A percentile compares a stretch with the other conserved stretches of the same genome.
Conservation (phyloP, 2,113 vertebrate genomes). For the Amia ocellicauda region DNA sequence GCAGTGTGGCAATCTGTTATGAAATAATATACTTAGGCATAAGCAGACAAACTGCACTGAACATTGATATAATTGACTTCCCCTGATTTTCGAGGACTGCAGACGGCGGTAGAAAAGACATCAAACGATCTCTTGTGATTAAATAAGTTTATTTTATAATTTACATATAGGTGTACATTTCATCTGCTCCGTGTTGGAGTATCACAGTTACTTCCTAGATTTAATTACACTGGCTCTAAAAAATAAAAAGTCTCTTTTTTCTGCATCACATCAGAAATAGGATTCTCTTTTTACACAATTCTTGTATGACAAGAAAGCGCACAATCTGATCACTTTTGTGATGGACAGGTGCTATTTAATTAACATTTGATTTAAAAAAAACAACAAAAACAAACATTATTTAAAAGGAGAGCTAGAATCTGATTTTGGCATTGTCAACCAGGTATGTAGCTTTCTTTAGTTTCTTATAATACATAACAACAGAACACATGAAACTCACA, state of each 20-base stretch:
- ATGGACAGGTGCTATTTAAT: slow-evolving; percentile 43
- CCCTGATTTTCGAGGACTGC: too few species aligned
- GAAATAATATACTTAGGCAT: too few species aligned
- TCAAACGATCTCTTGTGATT: slow-evolving; percentile 56
- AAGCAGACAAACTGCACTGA: too few species aligned
- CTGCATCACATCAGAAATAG: slow-evolving; percentile 92
- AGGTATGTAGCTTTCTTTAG: slow-evolving; percentile 15
- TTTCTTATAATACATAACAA: slow-evolving; percentile 37
- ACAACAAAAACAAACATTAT: slow-evolving; percentile 33
- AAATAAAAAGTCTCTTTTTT: slow-evolving; percentile 89
- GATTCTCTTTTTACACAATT: slow-evolving; percentile 75
- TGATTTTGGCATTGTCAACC: slow-evolving; percentile 59
- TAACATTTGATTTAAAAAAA: slow-evolving; percentile 40
- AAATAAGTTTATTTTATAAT: slow-evolving; percentile 93
- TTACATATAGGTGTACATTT: slow-evolving; percentile 94
- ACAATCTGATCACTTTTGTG: slow-evolving; percentile 57
- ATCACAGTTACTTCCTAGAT: slow-evolving; percentile 73
- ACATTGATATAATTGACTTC: too few species aligned
- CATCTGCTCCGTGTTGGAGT: slow-evolving; percentile 73
- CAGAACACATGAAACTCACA: slow-evolving; percentile 24
- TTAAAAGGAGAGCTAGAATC: slow-evolving; percentile 33
- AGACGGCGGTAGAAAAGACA: too few species aligned
- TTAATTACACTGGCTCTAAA: slow-evolving; percentile 77
- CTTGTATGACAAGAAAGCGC: slow-evolving; percentile 99
- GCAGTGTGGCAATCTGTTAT: too few species aligned